Evolutionary conservation across 2,797 vertebrate genomes (phyloP), one percentile per base, ranked within the genome.

Genomic region (Masticophis lateralis): DNA sequence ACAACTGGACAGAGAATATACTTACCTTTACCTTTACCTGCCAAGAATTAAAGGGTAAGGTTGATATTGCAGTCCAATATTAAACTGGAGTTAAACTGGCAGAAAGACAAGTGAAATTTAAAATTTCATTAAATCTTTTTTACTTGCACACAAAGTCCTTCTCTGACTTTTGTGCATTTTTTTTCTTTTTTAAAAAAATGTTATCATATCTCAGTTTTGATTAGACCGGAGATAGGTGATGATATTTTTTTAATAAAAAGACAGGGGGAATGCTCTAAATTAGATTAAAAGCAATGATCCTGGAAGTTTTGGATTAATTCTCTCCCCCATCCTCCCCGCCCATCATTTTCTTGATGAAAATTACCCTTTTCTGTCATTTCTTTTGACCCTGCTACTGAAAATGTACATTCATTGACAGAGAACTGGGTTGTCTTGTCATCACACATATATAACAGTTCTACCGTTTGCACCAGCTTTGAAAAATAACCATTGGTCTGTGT

Each of bases 401-500:
- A 63, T 1, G 4, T 28, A 63, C 22, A 63, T 8, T 8, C 27
- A 13, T 11, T 11, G 27, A 88, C 10, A 57, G 55, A 55, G 10
- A 57, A 88, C 1, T 12, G 32, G n/a, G 53, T 87, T 22, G 14
- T 88, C 56, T 88, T 7, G 20, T 11, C 37, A 0, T 43, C 56
- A 87, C 86, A 87, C 8, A 22, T 32, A 37, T 10, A 37, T 32
- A 43, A 43, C 87, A 32, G 47, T 18, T 28, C 27, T 20, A 56
- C 27, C 60, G 57, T 53, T 37, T 60, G 86, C 93, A n/a, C 74
- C 86, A 95, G 89, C 92, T 95, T 96, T 95, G 95, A 96, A 95
- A 94, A 95, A 95, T 93, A 93, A 88, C 93, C 83, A 90, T 93
- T n/a, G 90, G n/a, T 2, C 51, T 92, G 86, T 61, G 93, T 6